Evolutionary conservation across 2,113 vertebrate species (phyloP), one percentile per base, ranked within the genome.

Genomic region (Toxostoma redivivum): DNA sequence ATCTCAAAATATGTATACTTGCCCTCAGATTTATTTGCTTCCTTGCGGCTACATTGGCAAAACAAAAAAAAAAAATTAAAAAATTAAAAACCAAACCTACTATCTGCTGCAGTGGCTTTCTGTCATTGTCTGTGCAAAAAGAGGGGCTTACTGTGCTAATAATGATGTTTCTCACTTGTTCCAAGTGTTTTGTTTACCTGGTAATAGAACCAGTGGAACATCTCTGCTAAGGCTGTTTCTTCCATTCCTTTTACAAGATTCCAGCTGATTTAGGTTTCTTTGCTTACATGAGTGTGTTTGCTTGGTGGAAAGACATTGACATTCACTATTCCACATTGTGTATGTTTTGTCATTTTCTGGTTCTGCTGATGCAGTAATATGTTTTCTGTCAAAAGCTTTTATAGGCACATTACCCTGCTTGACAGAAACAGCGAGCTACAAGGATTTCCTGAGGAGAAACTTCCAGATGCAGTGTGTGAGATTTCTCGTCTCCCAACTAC

Each of bases 371-470:
- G 54, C 87, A 79, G 64, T 91, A 72, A 71, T 89, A 93, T 74
- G 91, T 96, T 95, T 96, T 88, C 94, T 88, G 66, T 95, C 95
- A 94, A 42, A 67, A 74, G 74, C 47, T 88, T 95, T 93, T 88
- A 81, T 61, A 81, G 69, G 58, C 66, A 53, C 73, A 66, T 97
- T 92, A 88, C 74, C 78, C 79, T 82, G 71, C 77, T 74, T 96
- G 97, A 97, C 71, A 93, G 88, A 47, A 97, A 89, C 85, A 84
- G 76, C 1, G 0, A 95, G 86, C 87, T 86, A 89, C 71, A 88
- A 94, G 72, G 56, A 87, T 91, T 97, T 97, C 82, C 88, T 85
- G 94, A 88, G 81, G 90, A 97, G 89, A 97, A 97, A 79, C 50
- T 94, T 96, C 84, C 92, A 95, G 80, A 95, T 82, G 91, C 48